Evolutionary conservation across 2,113 vertebrate genomes (phyloP).

Genomic region (Chascanopsetta lugubris): DNA sequence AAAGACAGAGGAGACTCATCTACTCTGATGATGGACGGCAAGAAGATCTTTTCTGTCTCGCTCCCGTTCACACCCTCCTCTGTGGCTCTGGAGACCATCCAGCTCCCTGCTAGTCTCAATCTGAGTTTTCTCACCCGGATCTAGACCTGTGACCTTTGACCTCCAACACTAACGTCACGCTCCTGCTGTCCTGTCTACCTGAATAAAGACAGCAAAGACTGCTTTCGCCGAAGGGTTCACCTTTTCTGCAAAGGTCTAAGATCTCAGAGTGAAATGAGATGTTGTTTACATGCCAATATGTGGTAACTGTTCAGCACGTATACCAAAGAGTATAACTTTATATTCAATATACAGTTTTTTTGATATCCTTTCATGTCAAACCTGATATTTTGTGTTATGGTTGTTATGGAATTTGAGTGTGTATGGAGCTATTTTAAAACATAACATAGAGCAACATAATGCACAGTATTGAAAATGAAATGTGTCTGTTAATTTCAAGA

Average conservation of each 20-base stretch:
- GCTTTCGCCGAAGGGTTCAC: neutral
- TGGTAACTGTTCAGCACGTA: neutral
- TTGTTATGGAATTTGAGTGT: no score
- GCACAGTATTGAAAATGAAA: no score
- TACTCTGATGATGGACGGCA: conserved; percentile 94
- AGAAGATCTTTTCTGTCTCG: conserved; percentile 91
- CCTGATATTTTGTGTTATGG: neutral
- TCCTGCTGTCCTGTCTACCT: neutral
- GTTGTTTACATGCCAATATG: neutral
- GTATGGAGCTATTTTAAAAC: no score
- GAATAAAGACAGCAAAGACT: neutral
- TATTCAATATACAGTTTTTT: neutral
- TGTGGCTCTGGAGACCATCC: conserved; percentile 92
- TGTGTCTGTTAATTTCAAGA: neutral
- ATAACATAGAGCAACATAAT: no score
- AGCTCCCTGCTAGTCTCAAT: conserved; percentile 92
- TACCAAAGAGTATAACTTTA: neutral
- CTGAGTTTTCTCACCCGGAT: conserved; percentile 90
- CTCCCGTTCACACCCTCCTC: conserved; percentile 91
- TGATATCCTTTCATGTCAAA: neutral
- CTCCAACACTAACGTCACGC: neutral
- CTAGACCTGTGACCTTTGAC: conserved; percentile 62
- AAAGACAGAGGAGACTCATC: conserved; percentile 89
- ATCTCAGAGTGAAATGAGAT: neutral
- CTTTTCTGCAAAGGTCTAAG: neutral